These are phyloP conservation scores for Macquaria australasica DNA, from an alignment of 2,113 vertebrate species.

Conservation along the genomic window DNA sequence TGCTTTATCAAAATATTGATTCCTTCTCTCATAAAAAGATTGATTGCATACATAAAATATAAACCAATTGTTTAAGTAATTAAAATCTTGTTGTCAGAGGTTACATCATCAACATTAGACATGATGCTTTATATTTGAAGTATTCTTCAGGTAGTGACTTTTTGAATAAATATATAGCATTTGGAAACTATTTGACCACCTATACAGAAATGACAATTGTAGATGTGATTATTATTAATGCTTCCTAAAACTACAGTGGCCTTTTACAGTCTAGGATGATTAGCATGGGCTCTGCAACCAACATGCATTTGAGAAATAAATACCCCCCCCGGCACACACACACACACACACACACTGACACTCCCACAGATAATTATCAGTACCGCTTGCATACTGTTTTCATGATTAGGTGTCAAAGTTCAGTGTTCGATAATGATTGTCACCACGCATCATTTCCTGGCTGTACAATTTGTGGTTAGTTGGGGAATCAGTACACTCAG, in stretches of 20 bases:
- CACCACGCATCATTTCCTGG: conserved; percentile 32
- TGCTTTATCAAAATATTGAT: neutral
- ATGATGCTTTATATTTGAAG: neutral
- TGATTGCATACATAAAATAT: neutral
- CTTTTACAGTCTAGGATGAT: conserved; percentile 22
- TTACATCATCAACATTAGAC: neutral
- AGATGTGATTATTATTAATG: conserved; percentile 27
- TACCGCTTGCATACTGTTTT: conserved; percentile 60
- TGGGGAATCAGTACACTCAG: conserved; percentile 5
- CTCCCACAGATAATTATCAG: conserved; percentile 61
- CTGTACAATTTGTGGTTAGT: conserved; percentile 42
- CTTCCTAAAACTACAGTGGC: conserved; percentile 5
- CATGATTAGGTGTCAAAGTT: conserved; percentile 68
- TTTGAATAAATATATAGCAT: neutral
- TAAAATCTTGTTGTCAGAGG: neutral
- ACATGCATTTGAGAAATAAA: neutral
- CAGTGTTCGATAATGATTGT: conserved; percentile 53
- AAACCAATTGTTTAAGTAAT: neutral
- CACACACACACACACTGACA: conserved; percentile 25
- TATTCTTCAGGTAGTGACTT: neutral
- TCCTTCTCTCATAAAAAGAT: neutral
- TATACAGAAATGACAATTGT: neutral
- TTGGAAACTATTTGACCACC: neutral
- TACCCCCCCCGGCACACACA: neutral
- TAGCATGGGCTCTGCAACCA: neutral